Evolutionary conservation across 2,888 invertebrate genomes (phyloP).

Genomic region (Diadegma fenestrale): DNA sequence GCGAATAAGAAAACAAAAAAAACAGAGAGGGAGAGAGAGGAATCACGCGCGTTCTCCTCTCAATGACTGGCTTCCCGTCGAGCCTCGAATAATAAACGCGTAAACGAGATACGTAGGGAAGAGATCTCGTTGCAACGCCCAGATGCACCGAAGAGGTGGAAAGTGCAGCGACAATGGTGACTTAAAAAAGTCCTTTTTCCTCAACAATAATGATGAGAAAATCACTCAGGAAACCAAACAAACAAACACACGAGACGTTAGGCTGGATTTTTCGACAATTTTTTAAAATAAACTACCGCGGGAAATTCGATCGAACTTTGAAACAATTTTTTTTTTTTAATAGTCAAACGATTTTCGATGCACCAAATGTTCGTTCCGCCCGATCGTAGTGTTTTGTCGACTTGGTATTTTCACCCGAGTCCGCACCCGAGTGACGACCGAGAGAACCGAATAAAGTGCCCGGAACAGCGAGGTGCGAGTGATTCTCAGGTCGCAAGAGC

Average conservation of each 20-base stretch:
- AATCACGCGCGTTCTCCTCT: constrained; percentile 43
- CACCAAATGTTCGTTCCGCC: background rate
- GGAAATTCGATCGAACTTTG: constrained; percentile 19
- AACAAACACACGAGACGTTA: background rate
- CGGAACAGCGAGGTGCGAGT: constrained; percentile 60
- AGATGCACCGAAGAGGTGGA: constrained; percentile 60
- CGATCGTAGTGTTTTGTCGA: background rate
- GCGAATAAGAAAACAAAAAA: constrained; percentile 50
- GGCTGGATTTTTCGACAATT: background rate
- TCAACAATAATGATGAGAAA: background rate
- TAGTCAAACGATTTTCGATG: background rate
- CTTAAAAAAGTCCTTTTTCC: background rate
- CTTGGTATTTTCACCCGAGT: background rate
- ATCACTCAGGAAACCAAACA: background rate
- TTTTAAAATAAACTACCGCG: background rate
- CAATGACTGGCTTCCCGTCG: constrained; percentile 38
- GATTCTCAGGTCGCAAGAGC: constrained; percentile 55
- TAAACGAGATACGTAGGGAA: constrained; percentile 27
- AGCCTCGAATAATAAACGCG: constrained; percentile 44
- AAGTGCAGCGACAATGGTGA: constrained; percentile 40
- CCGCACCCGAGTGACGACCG: constrained; percentile 28
- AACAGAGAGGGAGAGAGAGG: constrained; percentile 42
- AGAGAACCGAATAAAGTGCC: constrained; percentile 41
- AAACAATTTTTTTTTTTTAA: background rate
- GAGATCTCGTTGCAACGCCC: constrained; percentile 49